Conservation (phyloP, 2,888 invertebrate species). For the Cryptus armator region DNA sequence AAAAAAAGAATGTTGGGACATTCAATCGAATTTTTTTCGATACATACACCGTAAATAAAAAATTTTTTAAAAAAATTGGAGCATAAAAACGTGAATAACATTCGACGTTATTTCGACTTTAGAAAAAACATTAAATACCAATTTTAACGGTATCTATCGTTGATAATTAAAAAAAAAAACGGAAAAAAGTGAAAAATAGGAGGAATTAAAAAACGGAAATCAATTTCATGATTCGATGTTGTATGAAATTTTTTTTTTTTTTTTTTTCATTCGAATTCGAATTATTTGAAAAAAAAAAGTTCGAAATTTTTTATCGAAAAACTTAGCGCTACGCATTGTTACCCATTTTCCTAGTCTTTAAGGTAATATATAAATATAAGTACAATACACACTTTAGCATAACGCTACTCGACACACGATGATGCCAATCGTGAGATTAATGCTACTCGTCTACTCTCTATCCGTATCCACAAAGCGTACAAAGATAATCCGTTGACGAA, state of each 20-base stretch:
- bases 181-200: no score
- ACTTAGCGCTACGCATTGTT: background rate
- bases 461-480: background rate
- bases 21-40: background rate
- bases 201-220: no score
- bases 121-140: no score
- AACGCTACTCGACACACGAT: constrained; percentile 1
- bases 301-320: background rate
- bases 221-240: no score
- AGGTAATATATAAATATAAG: constrained; percentile 9
- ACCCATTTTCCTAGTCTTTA: constrained; percentile 11
- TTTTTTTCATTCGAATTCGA: no score
- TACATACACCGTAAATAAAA: background rate
- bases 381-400: background rate
- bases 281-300: background rate
- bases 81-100: background rate
- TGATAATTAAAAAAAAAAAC: no score
- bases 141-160: no score
- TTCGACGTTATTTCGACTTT: no score
- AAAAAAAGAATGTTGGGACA: background rate
- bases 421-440: background rate
- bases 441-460: background rate
- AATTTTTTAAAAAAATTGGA: background rate
- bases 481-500: background rate
- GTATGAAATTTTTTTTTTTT: no score